phyloP scores from a whole-genome alignment of 2,797 vertebrate genomes.

The Alauda arvensis region DNA sequence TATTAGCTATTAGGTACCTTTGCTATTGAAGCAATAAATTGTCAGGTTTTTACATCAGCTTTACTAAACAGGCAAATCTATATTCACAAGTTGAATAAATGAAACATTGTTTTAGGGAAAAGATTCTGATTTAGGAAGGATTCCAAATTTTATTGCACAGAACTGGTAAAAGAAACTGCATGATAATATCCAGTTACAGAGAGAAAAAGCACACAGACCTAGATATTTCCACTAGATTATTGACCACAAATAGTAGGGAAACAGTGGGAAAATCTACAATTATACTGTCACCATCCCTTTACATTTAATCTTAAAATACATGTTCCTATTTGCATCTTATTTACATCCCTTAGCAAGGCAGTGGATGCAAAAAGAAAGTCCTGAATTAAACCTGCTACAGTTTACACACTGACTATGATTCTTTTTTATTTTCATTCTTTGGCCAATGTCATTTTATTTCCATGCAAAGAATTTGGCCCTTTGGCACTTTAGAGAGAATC shows the following conservation, averaged over 20 bases:
- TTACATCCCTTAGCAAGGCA: background rate
- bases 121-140: background rate
- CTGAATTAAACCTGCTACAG: background rate
- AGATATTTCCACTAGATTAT: background rate
- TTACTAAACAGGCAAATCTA: background rate
- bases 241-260: background rate
- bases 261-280: background rate
- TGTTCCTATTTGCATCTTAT: background rate
- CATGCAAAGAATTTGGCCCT: conserved; percentile 38
- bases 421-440: conserved; percentile 15
- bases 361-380: background rate
- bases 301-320: background rate
- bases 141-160: conserved; percentile 21
- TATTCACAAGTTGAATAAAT: conserved; percentile 6
- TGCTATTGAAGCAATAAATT: conserved; percentile 46
- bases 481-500: conserved; percentile 47
- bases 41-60: background rate
- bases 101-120: conserved; percentile 9
- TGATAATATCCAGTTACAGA: background rate
- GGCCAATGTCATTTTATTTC: conserved; percentile 17
- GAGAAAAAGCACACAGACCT: background rate
- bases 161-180: conserved; percentile 16
- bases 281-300: background rate
- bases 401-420: background rate
- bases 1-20: conserved; percentile 3